Conservation (phyloP, 2,797 vertebrate species). For the Sebastes matsubarae region DNA sequence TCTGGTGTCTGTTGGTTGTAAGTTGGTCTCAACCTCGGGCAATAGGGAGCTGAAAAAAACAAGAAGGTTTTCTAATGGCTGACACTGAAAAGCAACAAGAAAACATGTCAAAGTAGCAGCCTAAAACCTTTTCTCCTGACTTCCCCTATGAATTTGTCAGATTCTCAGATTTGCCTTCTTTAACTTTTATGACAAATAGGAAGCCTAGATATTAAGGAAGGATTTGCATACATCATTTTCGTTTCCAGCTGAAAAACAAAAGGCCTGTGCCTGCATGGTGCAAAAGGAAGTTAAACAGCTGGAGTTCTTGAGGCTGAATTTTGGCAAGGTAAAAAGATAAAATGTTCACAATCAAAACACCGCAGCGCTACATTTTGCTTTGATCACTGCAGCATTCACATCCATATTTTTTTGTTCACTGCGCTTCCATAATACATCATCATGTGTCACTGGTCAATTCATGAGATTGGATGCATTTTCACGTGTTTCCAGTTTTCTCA, state of each 20-base stretch:
- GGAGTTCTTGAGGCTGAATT: not conserved
- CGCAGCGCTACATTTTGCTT: not conserved
- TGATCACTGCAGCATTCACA: not conserved
- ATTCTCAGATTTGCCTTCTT: not conserved
- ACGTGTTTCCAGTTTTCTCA: slow-evolving; percentile 31
- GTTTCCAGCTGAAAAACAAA: not conserved
- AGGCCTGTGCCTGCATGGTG: not conserved
- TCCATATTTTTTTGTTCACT: not conserved
- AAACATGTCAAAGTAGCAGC: too few species aligned
- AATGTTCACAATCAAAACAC: not conserved
- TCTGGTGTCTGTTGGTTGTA: not conserved
- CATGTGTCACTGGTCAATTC: slow-evolving; percentile 1
- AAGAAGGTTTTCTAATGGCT: not conserved
- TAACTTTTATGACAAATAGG: not conserved
- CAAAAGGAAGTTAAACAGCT: not conserved
- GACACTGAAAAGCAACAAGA: not conserved
- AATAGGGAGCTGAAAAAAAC: slow-evolving; percentile 68
- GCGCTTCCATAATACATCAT: not conserved
- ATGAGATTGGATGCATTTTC: slow-evolving; percentile 3
- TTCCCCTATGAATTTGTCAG: not conserved
- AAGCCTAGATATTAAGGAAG: not conserved
- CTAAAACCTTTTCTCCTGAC: too few species aligned
- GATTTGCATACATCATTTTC: not conserved
- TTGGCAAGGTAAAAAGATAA: not conserved
- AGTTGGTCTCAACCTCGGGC: slow-evolving; percentile 57